These are phyloP conservation scores for Teinopalpus imperialis DNA, from an alignment of 2,888 invertebrate species.

Conservation along the genomic window DNA sequence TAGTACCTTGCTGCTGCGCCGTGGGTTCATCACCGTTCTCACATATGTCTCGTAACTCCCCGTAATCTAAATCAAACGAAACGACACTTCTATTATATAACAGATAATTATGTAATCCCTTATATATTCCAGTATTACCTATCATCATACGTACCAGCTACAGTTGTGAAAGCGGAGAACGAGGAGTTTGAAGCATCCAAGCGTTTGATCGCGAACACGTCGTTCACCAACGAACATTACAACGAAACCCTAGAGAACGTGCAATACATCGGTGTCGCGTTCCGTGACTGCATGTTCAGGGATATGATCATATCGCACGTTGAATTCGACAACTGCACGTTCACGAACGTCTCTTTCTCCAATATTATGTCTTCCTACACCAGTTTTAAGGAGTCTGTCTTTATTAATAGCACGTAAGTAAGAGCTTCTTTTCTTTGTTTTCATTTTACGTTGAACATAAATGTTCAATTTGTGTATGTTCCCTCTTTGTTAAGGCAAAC, in stretches of 20 bases:
- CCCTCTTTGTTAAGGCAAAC: no score
- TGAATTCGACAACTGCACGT: slow-evolving; percentile 86
- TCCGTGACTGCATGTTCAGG: slow-evolving; percentile 84
- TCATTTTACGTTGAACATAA: no score
- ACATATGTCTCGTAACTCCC: no score
- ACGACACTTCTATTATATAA: no score
- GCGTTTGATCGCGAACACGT: slow-evolving; percentile 49
- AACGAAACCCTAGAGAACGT: slow-evolving; percentile 83
- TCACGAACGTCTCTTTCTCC: slow-evolving; percentile 85
- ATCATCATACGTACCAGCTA: slow-evolving; percentile 76
- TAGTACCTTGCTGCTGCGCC: no score
- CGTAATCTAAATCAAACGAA: no score
- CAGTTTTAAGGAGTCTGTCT: slow-evolving; percentile 83
- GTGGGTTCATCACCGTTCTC: no score
- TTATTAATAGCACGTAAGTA: slow-evolving; percentile 85
- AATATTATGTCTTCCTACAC: slow-evolving; percentile 88
- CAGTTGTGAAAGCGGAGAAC: slow-evolving; percentile 67
- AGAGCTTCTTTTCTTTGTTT: no score
- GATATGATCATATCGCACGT: slow-evolving; percentile 88
- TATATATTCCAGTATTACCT: slow-evolving; percentile 77
- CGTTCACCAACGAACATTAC: slow-evolving; percentile 69
- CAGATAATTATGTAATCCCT: no score
- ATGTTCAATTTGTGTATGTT: no score
- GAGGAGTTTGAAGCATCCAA: slow-evolving; percentile 50
- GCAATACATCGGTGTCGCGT: slow-evolving; percentile 81